Conservation (phyloP, 2,888 invertebrate species). For the Cyaniris semiargus region DNA sequence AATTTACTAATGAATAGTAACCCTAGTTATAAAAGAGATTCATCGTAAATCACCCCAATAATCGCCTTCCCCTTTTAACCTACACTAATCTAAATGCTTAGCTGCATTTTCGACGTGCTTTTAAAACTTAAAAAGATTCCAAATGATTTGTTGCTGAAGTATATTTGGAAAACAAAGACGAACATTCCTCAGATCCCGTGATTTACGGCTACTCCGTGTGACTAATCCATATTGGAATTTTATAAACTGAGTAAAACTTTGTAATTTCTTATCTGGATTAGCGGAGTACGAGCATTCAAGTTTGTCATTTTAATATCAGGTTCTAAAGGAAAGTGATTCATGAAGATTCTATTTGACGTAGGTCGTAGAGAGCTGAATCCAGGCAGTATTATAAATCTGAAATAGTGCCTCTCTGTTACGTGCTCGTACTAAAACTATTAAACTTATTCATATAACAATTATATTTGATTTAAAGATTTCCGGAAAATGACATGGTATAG, state of each 20-base stretch:
- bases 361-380: too few relatives aligned
- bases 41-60: background rate
- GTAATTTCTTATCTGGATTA: background rate
- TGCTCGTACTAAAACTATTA: too few relatives aligned
- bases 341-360: background rate
- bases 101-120: constrained; percentile 62
- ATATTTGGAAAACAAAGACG: constrained; percentile 43
- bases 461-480: too few relatives aligned
- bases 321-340: background rate
- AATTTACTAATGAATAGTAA: background rate
- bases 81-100: constrained; percentile 40
- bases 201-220: background rate
- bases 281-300: background rate
- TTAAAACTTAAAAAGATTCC: constrained; percentile 64
- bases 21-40: background rate
- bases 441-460: too few relatives aligned
- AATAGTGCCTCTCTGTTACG: too few relatives aligned
- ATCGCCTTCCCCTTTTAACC: constrained; percentile 31
- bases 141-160: constrained; percentile 69
- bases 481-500: too few relatives aligned
- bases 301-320: background rate
- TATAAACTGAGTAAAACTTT: constrained; percentile 13
- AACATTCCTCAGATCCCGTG: constrained; percentile 34
- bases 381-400: too few relatives aligned
- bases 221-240: constrained; percentile 25